Percentiles rank a stretch among this genome's conserved stretches.
Evolutionary conservation across 2,797 vertebrate species (phyloP).

Genomic region (Anolis apletophallus): DNA sequence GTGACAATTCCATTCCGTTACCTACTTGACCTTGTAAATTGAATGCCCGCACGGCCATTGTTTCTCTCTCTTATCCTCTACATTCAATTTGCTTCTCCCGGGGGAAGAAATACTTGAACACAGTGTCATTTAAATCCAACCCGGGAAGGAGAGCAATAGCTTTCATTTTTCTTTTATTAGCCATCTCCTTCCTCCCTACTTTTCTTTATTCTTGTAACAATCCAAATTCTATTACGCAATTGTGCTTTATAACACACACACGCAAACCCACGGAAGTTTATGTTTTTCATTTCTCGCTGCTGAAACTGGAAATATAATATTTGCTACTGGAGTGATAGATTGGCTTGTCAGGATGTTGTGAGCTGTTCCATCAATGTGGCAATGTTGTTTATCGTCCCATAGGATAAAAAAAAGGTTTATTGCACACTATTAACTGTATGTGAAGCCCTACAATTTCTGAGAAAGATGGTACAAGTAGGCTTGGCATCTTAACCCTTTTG

Average conservation of each 20-base stretch:
- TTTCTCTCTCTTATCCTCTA: conserved; percentile 30
- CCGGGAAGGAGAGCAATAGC: background rate
- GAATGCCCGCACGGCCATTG: conserved; percentile 54
- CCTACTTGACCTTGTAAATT: conserved; percentile 71
- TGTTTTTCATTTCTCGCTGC: background rate
- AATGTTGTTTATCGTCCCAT: background rate
- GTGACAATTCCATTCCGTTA: conserved; percentile 65
- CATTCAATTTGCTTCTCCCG: conserved; percentile 50
- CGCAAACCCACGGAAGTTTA: background rate
- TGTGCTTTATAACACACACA: background rate
- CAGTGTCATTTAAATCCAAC: conserved; percentile 54
- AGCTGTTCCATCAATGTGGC: conserved; percentile 22
- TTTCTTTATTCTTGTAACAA: background rate
- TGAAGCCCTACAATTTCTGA: background rate
- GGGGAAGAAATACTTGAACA: conserved; percentile 33
- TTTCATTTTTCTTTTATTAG: background rate
- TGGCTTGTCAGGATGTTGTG: background rate
- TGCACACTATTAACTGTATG: background rate
- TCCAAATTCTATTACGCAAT: conserved; percentile 1
- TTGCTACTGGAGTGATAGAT: background rate
- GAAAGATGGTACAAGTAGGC: background rate
- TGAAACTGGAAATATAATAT: background rate
- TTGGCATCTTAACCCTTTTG: no score
- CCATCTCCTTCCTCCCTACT: background rate
- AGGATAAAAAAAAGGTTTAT: background rate